Base-by-base conservation (phyloP, 2,113 vertebrate species). In the Chaenocephalus aceratus region DNA sequence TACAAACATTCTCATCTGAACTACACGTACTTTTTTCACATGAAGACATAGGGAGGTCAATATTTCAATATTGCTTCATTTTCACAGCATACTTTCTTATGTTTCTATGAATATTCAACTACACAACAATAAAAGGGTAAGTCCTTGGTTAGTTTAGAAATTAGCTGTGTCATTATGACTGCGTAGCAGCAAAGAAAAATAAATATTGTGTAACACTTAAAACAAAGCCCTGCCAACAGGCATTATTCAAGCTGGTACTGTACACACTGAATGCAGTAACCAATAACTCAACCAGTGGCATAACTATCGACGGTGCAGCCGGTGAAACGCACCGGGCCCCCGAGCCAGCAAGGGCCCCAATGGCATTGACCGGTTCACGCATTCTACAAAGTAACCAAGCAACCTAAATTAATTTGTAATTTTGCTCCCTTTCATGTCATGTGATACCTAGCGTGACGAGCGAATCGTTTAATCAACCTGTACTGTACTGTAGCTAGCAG, bases 251-350 rank as follows among this genome's bases (percentile, higher is more conserved):
- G 1, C 11, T 61, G 45, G 65, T 12, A 45, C 1, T 51, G 59
- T 53, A 74, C 83, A 67, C 68, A 81, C 48, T 54, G 18, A 61
- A 64, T 51, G 15, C 34, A 10, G 52, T 13, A 34, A 78, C 56
- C 14, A 76, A 72, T 57, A 71, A 74, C 14, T 67, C n/a, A 59
- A 51, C 51, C 3, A 26, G 26, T 26, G 26, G 26, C 26, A 3
- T 26, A 26, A 26, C 26, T 2, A 26, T 26, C 26, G 26, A 26
- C 26, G 26, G 2, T 26, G 26, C 21, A 21, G 21, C 21, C 21
- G 1, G 21, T 21, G 21, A 1, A 21, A 21, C 21, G 21, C 2
- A 26, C 26, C 26, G 26, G 26, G 26, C 2, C 26, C 26, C 26
- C 26, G 26, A 26, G 26, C 26, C 26, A 3, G 26, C 26, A 26